Conservation (phyloP, 2,113 vertebrate genomes). For the Puntigrus tetrazona region DNA sequence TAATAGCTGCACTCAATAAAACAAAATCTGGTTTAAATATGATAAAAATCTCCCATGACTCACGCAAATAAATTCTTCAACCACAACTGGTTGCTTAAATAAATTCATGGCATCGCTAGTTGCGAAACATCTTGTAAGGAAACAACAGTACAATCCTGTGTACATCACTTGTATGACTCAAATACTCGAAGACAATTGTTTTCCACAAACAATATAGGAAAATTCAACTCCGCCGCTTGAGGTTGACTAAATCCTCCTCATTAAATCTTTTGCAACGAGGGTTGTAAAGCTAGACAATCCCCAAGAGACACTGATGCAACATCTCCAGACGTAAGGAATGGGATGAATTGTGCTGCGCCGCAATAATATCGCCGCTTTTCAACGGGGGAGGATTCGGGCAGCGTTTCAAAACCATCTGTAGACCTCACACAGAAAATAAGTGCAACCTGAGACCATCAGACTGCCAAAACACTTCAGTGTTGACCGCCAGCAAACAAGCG, state of each 20-base stretch:
- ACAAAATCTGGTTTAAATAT: neutral
- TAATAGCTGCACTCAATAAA: neutral
- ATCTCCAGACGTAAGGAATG: conserved; percentile 24
- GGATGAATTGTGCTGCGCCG: neutral
- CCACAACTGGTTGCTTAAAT: neutral
- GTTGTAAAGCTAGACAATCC: conserved; percentile 35
- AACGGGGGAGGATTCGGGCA: conserved; percentile 33
- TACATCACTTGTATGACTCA: conserved; percentile 27
- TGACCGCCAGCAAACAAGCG: conserved; percentile 34
- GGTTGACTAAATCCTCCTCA: conserved; percentile 9
- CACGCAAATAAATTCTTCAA: neutral
- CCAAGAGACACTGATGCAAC: conserved; percentile 35
- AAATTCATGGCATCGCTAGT: neutral
- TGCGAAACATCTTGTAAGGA: neutral
- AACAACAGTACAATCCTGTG: neutral
- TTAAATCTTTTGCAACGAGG: conserved; percentile 28
- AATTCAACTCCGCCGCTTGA: neutral
- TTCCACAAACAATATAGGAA: conserved; percentile 25
- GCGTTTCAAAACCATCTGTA: conserved; percentile 37
- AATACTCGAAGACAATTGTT: neutral
- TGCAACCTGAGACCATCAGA: conserved; percentile 46
- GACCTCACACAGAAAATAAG: conserved; percentile 55
- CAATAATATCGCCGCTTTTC: conserved; percentile 18
- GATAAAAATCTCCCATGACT: neutral
- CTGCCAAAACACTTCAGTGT: conserved; percentile 48